Base-by-base conservation (phyloP, 2,888 invertebrate species). In the Polietes domitor region DNA sequence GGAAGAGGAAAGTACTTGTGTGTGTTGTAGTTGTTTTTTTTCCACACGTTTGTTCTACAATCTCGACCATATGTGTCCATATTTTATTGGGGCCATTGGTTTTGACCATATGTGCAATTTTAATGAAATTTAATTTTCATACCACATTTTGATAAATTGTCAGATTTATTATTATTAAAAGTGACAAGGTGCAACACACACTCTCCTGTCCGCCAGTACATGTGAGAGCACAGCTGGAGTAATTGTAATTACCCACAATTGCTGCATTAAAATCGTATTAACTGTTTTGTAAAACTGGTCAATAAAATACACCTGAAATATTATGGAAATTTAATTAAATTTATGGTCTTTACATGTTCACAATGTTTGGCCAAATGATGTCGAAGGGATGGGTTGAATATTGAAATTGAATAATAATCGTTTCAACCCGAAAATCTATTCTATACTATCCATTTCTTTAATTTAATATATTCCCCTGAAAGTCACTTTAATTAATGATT, bases 131-230 rank as follows among this genome's bases (percentile, higher is more conserved):
- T 75, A 68, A 78, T 81, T 80, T 73, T 15, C 71, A 37, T 55
- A 15, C 72, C 24, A 75, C 72, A 80, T 37, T 41, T 68, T 72
- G 77, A 84, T 78, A 80, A 81, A 78, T 84, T 84, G 72, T 78
- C 63, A 78, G 75, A 83, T 81, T 78, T 68, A 83, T 80, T 83
- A 80, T 83, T 80, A 76, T 43, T 68, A 43, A 68, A 68, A 68
- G n/a, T n/a, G 10, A 37, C 37, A 47, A n/a, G n/a, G n/a, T 1
- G 47, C 47, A 1, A 58, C 15, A 9, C 26, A 26, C 15, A 21
- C 26, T n/a, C n/a, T n/a, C n/a, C n/a, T n/a, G n/a, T n/a, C 4
- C n/a, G n/a, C 61, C 1, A 6, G 2, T 9, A 61, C 28, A 12
- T 17, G 28, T 28, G 28, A n/a, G 26, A 28, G 15, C 61, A 12